Conservation (phyloP, 2,888 invertebrate species). For the Drosophila neutralis region DNA sequence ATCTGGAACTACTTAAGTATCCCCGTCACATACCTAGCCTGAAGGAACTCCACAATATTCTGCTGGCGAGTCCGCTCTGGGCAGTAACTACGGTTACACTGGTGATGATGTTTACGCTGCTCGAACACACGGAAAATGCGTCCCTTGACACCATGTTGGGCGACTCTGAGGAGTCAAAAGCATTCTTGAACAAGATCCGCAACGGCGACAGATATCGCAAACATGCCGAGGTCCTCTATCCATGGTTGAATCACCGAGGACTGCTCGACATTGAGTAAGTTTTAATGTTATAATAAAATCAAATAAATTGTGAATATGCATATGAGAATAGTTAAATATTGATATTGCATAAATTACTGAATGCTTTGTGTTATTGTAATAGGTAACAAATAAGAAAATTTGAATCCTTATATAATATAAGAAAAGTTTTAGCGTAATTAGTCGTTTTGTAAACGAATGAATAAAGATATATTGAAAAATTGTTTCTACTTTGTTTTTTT, state of each 20-base stretch:
- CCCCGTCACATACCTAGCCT: conserved; percentile 66
- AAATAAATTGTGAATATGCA: no score
- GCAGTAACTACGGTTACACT: conserved; percentile 42
- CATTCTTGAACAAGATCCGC: conserved; percentile 46
- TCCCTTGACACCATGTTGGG: conserved; percentile 56
- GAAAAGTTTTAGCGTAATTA: not conserved
- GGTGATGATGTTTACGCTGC: conserved; percentile 57
- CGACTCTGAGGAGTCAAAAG: conserved; percentile 26
- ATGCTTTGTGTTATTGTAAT: not conserved
- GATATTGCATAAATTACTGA: not conserved
- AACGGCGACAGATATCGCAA: conserved; percentile 57
- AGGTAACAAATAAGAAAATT: not conserved
- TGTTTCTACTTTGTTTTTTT: not conserved
- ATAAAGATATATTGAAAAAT: not conserved
- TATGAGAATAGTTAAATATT: no score
- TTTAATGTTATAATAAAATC: no score
- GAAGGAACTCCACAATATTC: conserved; percentile 30
- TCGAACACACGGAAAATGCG: conserved; percentile 67
- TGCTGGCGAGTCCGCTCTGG: conserved; percentile 25
- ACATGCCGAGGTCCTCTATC: conserved; percentile 65
- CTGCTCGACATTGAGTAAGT: conserved; percentile 37
- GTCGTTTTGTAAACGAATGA: not conserved
- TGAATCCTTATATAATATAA: not conserved
- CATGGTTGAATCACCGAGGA: conserved; percentile 74
- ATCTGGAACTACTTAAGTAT: conserved; percentile 69